Base-by-base conservation (phyloP, 2,797 vertebrate genomes). In the Danio albolineatus region DNA sequence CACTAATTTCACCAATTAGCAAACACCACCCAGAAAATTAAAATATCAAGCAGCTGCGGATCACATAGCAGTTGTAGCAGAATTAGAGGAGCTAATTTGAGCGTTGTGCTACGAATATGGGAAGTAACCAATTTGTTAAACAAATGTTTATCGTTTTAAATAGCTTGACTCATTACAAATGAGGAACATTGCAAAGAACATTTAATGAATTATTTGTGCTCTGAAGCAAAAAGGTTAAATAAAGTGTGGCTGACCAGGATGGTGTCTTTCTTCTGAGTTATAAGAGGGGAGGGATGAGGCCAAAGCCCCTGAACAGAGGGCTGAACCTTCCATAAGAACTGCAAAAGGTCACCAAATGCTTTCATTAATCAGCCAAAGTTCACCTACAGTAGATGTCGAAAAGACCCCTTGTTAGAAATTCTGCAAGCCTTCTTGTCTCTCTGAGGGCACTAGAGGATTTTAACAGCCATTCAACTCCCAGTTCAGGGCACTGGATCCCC, bases 271-370 rank as follows among this genome's bases (percentile, higher is more conserved):
- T 64, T 73, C 76, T 56, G 13, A 46, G 51, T 53, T 73, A 14
- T 28, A 28, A 44, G 79, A 64, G 70, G 61, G 61, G 19, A 44
- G 38, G 54, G 73, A 78, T 10, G 28, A 39, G 48, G 62, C 57
- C 76, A 64, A 48, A 67, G 48, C 85, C 80, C 88, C 38, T 17
- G 89, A 90, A 88, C 88, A 88, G 90, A 91, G 90, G 90, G 91
- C 88, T 90, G 88, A 92, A 91, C 89, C 89, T 91, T 88, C 87
- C 85, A 87, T 90, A 92, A 91, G 90, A 92, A 90, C 91, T 86
- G 73, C 81, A 87, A 93, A 93, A 94, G 92, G 93, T 94, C 93
- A 93, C 92, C 91, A 93, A 93, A 92, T 93, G 92, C 90, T 91
- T 89, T 88, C 90, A 89, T 93, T 93, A 90, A 91, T 89, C 89